Evolutionary conservation across 2,113 vertebrate genomes (phyloP).

Genomic region (Rhynchopsitta pachyrhyncha): DNA sequence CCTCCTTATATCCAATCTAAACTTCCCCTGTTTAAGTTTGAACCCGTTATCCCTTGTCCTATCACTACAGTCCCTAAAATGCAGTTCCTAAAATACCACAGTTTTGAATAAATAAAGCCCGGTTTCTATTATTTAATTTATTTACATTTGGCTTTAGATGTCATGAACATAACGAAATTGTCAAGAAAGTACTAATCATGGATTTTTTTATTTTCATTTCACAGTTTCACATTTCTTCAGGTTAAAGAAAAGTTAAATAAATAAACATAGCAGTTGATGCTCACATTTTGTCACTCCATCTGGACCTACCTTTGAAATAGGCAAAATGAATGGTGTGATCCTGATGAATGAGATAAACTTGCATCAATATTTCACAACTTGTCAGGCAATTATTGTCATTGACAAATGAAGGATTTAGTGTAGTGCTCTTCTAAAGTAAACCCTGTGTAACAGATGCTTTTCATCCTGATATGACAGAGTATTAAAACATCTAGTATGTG

Average conservation of each 20-base stretch:
- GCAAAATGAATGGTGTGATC: background rate
- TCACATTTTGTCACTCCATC: background rate
- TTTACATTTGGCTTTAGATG: background rate
- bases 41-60: no score
- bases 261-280: background rate
- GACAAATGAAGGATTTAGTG: background rate
- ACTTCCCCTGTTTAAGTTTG: no score
- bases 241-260: background rate
- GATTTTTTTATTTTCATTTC: background rate
- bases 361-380: background rate
- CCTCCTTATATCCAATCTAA: no score
- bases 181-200: background rate
- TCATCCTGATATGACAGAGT: background rate
- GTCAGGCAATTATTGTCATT: background rate
- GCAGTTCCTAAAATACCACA: background rate
- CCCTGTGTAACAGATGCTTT: background rate
- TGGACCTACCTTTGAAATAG: background rate
- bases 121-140: background rate
- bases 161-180: background rate
- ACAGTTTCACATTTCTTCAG: background rate
- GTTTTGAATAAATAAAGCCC: background rate
- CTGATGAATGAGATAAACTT: background rate
- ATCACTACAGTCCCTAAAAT: no score
- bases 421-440: background rate
- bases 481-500: background rate